Base-by-base conservation (phyloP, 2,797 vertebrate species). In the Parauchenoglanis punctatus region DNA sequence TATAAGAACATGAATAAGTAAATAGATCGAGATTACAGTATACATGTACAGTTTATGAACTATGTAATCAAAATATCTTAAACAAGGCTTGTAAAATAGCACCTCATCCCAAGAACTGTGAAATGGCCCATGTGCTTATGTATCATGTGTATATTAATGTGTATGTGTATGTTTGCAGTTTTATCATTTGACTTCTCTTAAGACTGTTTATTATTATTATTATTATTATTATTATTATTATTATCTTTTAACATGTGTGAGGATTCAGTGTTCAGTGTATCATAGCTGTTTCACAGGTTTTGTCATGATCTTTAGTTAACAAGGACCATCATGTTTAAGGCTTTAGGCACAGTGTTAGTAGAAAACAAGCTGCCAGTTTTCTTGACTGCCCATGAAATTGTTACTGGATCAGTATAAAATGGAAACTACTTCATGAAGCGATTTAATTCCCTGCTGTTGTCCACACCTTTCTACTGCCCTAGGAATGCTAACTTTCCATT, bases 51-150 rank as follows among this genome's bases (percentile, higher is more conserved):
- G 93, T 95, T 92, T 94, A 93, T 92, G 93, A 91, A 91, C 94
- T 92, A 93, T 90, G 92, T 91, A 91, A 94, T 93, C 91, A 92
- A 91, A 89, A 92, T 92, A 92, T 94, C 70, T 86, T 80, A 77
- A 86, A 83, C 89, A 94, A 92, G 91, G 91, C 90, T 89, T 76
- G 89, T 94, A 89, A 92, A 86, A 87, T 92, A 93, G 92, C 93
- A 93, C 91, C 90, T 94, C 92, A 89, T 93, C 93, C 93, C 84
- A 76, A 91, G 92, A 93, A 91, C 90, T 90, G 94, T 96, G 93
- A 93, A 90, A 93, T 15, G 93, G 28, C 95, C 92, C 35, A 46
- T 94, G 92, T 83, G 92, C 91, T 90, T 90, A 94, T 94, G 92
- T 92, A 88, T 90, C 91, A 94, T 94, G 91, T 83, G 87, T 85